Percentiles rank a stretch among this genome's conserved stretches.
These are phyloP conservation scores for Bufo gargarizans DNA, from an alignment of 2,113 vertebrate genomes.

Conservation along the genomic window DNA sequence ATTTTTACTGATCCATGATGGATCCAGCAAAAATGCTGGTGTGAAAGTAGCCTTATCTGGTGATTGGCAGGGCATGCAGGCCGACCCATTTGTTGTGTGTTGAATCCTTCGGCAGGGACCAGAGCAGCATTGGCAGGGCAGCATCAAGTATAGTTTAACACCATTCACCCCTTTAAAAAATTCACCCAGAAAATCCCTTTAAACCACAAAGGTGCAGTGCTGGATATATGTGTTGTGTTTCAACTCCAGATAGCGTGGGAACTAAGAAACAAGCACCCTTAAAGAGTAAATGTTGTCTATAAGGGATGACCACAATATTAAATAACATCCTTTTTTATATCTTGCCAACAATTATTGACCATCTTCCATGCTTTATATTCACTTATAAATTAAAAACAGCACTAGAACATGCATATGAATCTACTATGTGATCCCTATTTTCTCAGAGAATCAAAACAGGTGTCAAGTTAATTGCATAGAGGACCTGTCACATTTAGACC, in stretches of 20 bases:
- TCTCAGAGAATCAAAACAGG: background rate
- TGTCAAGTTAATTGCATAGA: background rate
- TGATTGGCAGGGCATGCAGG: no score
- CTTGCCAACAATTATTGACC: slow-evolving; percentile 41
- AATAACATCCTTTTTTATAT: slow-evolving; percentile 5
- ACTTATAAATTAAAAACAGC: slow-evolving; percentile 30
- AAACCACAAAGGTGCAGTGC: background rate
- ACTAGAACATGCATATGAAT: slow-evolving; percentile 38
- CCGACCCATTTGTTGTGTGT: no score
- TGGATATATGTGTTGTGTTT: background rate
- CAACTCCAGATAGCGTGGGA: background rate
- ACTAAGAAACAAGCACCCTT: slow-evolving; percentile 3
- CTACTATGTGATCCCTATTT: background rate
- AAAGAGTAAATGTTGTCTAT: slow-evolving; percentile 8
- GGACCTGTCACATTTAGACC: background rate
- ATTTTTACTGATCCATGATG: no score
- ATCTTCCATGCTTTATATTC: slow-evolving; percentile 46
- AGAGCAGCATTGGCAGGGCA: no score
- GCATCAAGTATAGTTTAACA: no score
- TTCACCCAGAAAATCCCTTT: background rate
- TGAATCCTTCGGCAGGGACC: no score
- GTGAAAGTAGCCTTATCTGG: no score
- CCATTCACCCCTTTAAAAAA: no score
- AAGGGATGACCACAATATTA: slow-evolving; percentile 7
- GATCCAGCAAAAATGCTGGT: no score